These are phyloP conservation scores for Corythornis madagascariensis DNA, from an alignment of 2,113 vertebrate genomes.

Conservation along the genomic window DNA sequence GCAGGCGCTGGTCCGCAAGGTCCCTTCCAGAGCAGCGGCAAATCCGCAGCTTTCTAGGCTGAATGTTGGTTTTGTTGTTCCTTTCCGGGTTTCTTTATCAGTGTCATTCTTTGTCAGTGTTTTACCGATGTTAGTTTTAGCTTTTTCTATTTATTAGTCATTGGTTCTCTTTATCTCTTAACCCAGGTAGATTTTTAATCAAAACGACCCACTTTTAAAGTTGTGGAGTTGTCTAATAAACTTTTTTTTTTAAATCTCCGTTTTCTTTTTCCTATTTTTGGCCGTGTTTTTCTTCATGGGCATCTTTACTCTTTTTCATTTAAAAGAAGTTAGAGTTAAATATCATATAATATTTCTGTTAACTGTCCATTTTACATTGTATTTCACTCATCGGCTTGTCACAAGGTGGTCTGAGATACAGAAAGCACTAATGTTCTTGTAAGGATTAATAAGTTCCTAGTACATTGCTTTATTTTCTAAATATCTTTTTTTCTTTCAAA, in stretches of 20 bases:
- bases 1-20: accelerated
- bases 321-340: background rate
- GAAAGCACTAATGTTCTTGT: background rate
- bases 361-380: background rate
- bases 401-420: background rate
- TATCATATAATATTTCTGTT: background rate
- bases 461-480: background rate
- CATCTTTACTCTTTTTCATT: background rate
- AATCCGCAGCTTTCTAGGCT: too few species aligned
- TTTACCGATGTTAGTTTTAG: background rate
- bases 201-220: background rate
- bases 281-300: background rate
- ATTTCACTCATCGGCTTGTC: background rate
- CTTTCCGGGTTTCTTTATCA: background rate
- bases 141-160: background rate
- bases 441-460: background rate
- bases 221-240: background rate
- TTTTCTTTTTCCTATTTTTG: background rate
- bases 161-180: background rate
- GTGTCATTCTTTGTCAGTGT: background rate
- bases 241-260: background rate
- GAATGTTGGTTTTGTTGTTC: too few species aligned
- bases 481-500: background rate
- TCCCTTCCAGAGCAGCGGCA: too few species aligned
- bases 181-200: background rate